phyloP scores from a whole-genome alignment of 2,797 vertebrate species.

The Lacerta bilineata region DNA sequence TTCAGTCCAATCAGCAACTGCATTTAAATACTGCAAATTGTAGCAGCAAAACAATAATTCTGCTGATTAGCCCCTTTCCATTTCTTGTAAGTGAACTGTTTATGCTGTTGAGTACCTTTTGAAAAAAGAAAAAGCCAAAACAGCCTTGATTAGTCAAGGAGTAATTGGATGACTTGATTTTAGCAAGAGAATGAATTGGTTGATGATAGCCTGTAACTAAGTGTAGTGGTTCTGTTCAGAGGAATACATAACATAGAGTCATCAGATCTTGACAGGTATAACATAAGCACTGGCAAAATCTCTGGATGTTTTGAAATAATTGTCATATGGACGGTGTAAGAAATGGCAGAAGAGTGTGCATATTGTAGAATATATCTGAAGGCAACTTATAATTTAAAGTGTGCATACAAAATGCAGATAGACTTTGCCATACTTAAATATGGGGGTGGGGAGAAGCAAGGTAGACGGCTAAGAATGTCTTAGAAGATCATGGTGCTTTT shows the following conservation, averaged over 20 bases:
- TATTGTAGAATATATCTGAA: slow-evolving; percentile 60
- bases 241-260: slow-evolving; percentile 89
- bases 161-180: slow-evolving; percentile 99
- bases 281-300: slow-evolving; percentile 81
- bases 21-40: slow-evolving; percentile 99
- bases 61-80: slow-evolving; percentile 99
- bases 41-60: slow-evolving; percentile 99
- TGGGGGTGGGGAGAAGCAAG: not conserved
- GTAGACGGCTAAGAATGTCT: not conserved
- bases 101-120: slow-evolving; percentile 99
- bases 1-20: slow-evolving; percentile 99
- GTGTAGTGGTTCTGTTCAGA: slow-evolving; percentile 92
- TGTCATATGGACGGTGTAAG: slow-evolving; percentile 72
- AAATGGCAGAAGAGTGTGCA: slow-evolving; percentile 65
- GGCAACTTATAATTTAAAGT: slow-evolving; percentile 28
- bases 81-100: slow-evolving; percentile 99
- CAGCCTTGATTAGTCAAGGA: slow-evolving; percentile 99
- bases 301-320: slow-evolving; percentile 73
- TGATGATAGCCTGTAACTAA: slow-evolving; percentile 97
- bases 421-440: not conserved
- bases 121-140: slow-evolving; percentile 99
- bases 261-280: slow-evolving; percentile 88
- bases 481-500: not conserved
- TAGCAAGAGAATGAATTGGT: slow-evolving; percentile 95
- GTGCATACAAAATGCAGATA: slow-evolving; percentile 1